phyloP scores from a whole-genome alignment of 1,140 invertebrate genomes.

The Leptoteleia sp. region DNA sequence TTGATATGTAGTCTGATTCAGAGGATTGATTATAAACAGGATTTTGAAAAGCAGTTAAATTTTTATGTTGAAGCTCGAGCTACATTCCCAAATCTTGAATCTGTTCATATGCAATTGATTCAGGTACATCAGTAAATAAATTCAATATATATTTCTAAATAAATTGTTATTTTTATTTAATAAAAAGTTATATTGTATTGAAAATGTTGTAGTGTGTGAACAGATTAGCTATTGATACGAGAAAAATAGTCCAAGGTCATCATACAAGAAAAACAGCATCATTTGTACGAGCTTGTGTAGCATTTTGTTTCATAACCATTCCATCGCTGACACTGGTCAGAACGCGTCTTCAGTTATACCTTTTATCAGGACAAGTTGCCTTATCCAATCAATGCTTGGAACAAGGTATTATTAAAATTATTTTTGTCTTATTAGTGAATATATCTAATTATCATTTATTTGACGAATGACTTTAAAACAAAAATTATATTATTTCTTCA shows the following conservation, averaged over 20 bases:
- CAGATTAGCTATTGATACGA: conserved; percentile 87
- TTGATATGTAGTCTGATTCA: conserved; percentile 91
- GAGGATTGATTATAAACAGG: conserved; percentile 89
- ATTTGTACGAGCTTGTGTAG: conserved; percentile 96
- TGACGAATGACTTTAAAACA: no score
- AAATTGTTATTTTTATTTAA: no score
- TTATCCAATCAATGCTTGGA: conserved; percentile 94
- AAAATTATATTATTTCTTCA: conserved; percentile 32
- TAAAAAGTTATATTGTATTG: no score
- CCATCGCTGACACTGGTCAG: conserved; percentile 92
- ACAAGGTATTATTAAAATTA: conserved; percentile 85
- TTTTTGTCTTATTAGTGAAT: background rate
- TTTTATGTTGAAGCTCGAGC: conserved; percentile 96
- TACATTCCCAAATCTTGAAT: conserved; percentile 93
- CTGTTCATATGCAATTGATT: conserved; percentile 91
- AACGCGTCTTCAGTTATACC: conserved; percentile 90
- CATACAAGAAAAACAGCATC: conserved; percentile 90
- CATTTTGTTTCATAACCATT: conserved; percentile 97
- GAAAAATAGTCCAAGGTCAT: conserved; percentile 87
- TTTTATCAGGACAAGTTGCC: conserved; percentile 93
- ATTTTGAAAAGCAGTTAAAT: conserved; percentile 94
- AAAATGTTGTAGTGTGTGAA: conserved; percentile 86
- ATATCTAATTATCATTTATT: no score
- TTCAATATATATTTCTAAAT: no score
- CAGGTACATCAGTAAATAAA: conserved; percentile 85